Percentiles rank a stretch among this genome's conserved stretches.
phyloP scores from a whole-genome alignment of 2,113 vertebrate genomes.

The Rhinichthys klamathensis region DNA sequence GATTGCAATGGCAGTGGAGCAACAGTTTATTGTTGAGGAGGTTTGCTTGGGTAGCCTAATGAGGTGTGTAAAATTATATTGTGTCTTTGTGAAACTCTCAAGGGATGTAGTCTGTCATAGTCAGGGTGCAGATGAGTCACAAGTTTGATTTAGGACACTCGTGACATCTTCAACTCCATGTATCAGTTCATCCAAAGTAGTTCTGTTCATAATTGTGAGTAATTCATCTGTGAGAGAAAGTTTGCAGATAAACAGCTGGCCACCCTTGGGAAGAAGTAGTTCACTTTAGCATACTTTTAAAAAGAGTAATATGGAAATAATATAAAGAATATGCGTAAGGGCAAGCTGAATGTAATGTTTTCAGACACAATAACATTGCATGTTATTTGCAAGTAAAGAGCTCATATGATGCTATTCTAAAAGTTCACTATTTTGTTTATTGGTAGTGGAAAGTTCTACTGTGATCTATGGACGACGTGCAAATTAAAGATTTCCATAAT shows the following conservation, averaged over 20 bases:
- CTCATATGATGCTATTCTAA: too few relatives aligned
- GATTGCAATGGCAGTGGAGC: conserved; percentile 31
- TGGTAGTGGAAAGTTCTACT: too few relatives aligned
- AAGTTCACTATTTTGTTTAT: too few relatives aligned
- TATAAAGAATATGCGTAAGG: neutral
- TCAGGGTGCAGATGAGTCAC: neutral
- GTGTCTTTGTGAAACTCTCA: conserved; percentile 13
- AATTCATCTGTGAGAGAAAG: neutral
- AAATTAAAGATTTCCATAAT: too few relatives aligned
- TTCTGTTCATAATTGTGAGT: neutral
- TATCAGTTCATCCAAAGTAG: neutral
- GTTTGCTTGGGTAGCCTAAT: conserved; percentile 44
- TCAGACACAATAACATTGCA: neutral
- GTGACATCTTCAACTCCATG: neutral
- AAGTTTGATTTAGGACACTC: neutral
- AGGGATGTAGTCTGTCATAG: neutral
- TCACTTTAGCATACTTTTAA: neutral
- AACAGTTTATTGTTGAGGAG: conserved; percentile 31
- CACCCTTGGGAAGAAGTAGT: neutral
- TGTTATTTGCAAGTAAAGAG: neutral
- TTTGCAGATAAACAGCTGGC: neutral
- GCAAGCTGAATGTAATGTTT: neutral
- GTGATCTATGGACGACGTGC: too few relatives aligned
- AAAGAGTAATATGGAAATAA: neutral
- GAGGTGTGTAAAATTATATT: conserved; percentile 33